Conservation (phyloP, 2,888 invertebrate genomes). For the Barypeithes pellucidus region DNA sequence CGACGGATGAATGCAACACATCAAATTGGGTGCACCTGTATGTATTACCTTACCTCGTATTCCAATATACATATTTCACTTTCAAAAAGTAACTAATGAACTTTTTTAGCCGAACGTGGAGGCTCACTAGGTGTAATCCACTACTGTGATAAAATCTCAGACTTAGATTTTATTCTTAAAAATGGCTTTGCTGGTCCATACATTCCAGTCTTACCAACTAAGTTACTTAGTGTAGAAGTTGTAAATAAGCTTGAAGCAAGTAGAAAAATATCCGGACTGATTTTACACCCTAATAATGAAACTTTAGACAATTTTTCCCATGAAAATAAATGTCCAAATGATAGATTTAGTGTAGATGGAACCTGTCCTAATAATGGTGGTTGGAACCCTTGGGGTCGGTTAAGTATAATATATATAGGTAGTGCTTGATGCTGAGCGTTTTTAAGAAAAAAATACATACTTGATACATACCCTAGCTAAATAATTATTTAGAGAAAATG, state of each 20-base stretch:
- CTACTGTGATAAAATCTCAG: conserved; percentile 76
- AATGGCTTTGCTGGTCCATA: conserved; percentile 87
- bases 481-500: too few species aligned
- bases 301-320: conserved; percentile 71
- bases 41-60: too few species aligned
- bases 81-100: too few species aligned
- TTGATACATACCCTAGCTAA: too few species aligned
- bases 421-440: too few species aligned
- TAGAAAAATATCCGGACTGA: conserved; percentile 78
- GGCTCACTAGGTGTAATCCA: conserved; percentile 92
- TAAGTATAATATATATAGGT: neutral
- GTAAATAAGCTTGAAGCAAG: conserved; percentile 73
- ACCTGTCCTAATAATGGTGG: conserved; percentile 67
- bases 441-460: too few species aligned
- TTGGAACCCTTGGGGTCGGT: conserved; percentile 86
- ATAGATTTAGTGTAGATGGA: conserved; percentile 74
- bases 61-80: too few species aligned
- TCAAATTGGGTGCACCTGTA: conserved; percentile 96
- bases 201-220: conserved; percentile 80
- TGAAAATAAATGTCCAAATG: conserved; percentile 89
- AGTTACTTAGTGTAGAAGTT: conserved; percentile 74
- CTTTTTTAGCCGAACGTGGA: conserved; percentile 76
- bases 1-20: conserved; percentile 94
- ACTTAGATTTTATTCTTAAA: conserved; percentile 82
- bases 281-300: conserved; percentile 74